A percentile compares a stretch with the other conserved stretches of the same genome.
Evolutionary conservation across 1,140 invertebrate genomes (phyloP).

Genomic region (Pogonus chalceus): DNA sequence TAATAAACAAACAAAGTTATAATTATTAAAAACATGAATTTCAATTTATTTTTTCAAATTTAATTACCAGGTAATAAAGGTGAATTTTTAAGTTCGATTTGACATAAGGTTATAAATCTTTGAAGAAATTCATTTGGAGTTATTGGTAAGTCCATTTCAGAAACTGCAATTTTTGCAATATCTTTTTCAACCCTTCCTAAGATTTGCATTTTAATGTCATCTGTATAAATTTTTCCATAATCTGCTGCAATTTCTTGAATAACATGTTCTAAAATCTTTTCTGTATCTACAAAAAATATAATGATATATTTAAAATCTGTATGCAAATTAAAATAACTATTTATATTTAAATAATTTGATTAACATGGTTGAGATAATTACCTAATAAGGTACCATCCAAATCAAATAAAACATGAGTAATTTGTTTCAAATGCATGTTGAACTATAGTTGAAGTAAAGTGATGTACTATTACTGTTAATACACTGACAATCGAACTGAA

Average conservation of each 20-base stretch:
- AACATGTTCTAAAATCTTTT: conserved; percentile 30
- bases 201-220: conserved; percentile 44
- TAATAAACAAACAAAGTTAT: too few species aligned
- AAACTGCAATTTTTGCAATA: conserved; percentile 42
- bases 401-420: conserved; percentile 48
- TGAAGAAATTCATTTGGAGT: conserved; percentile 41
- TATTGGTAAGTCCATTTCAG: conserved; percentile 41
- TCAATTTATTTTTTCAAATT: not conserved
- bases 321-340: too few species aligned
- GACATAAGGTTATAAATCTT: conserved; percentile 22
- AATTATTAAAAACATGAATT: not conserved
- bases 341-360: conserved; percentile 10
- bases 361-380: conserved; percentile 22
- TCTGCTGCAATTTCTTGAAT: conserved; percentile 27
- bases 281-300: conserved; percentile 32
- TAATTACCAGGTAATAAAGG: too few species aligned
- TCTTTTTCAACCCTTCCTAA: conserved; percentile 48
- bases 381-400: conserved; percentile 45
- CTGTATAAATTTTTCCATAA: conserved; percentile 47
- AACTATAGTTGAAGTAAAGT: too few species aligned
- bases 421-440: conserved; percentile 33
- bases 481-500: too few species aligned
- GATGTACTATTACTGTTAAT: too few species aligned
- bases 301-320: too few species aligned
- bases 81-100: conserved; percentile 23